phyloP scores from a whole-genome alignment of 2,113 vertebrate species.

The Thalassoma bifasciatum region DNA sequence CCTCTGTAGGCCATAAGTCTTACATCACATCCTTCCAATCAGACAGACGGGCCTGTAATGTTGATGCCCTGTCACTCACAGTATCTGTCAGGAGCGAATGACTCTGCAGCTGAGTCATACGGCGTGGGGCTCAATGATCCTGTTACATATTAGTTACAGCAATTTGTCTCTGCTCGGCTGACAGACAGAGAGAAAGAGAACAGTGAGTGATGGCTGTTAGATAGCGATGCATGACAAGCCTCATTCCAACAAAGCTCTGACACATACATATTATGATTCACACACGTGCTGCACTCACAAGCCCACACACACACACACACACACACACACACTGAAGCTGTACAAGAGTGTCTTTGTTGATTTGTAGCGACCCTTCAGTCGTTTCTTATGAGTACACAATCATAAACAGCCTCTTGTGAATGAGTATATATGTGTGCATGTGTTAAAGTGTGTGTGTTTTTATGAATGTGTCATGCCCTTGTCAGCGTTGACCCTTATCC shows the following conservation, averaged over 20 bases:
- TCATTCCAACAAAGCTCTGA: conserved; percentile 69
- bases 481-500: conserved; percentile 66
- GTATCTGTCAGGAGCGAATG: conserved; percentile 31
- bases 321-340: conserved; percentile 37
- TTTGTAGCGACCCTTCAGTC: conserved; percentile 61
- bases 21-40: conserved; percentile 45
- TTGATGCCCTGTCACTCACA: conserved; percentile 57
- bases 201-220: conserved; percentile 66
- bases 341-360: conserved; percentile 82
- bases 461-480: conserved; percentile 62
- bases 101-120: conserved; percentile 53
- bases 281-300: conserved; percentile 78
- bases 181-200: conserved; percentile 54
- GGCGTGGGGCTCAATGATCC: conserved; percentile 37
- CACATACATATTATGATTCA: conserved; percentile 78
- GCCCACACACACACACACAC: conserved; percentile 69
- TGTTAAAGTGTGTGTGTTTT: conserved; percentile 13
- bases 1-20: conserved; percentile 26
- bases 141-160: conserved; percentile 72
- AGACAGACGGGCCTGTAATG: conserved; percentile 50
- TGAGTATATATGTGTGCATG: conserved; percentile 37
- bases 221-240: conserved; percentile 67
- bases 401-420: conserved; percentile 59
- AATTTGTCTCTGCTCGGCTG: conserved; percentile 67
- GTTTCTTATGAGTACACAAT: conserved; percentile 68